A percentile compares a stretch with the other conserved stretches of the same genome.
phyloP scores from a whole-genome alignment of 2,113 vertebrate genomes.

The Podarcis raffonei region DNA sequence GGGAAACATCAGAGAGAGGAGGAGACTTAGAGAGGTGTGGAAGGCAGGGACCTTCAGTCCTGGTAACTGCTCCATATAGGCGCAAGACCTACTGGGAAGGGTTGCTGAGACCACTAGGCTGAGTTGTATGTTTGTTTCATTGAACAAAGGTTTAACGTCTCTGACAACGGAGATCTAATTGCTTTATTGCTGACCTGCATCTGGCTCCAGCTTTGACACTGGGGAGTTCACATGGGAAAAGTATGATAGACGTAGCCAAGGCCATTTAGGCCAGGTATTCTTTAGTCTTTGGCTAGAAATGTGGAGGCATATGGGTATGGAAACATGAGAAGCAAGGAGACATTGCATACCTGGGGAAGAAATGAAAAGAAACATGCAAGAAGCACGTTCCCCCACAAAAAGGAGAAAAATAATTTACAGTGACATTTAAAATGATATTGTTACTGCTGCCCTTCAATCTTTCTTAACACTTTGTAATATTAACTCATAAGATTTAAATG shows the following conservation, averaged over 20 bases:
- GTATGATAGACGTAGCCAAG: background rate
- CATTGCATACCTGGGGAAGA: background rate
- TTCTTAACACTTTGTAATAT: background rate
- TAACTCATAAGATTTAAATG: constrained; percentile 23
- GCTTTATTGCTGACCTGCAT: too few species aligned
- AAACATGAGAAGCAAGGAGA: background rate
- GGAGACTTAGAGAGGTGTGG: too few species aligned
- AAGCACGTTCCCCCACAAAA: background rate
- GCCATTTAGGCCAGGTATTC: background rate
- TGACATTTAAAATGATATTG: constrained; percentile 18
- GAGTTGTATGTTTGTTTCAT: too few species aligned
- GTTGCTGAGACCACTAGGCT: too few species aligned
- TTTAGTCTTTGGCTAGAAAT: background rate
- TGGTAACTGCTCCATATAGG: too few species aligned
- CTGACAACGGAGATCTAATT: too few species aligned
- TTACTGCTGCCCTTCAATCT: background rate
- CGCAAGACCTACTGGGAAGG: too few species aligned
- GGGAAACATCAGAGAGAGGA: too few species aligned
- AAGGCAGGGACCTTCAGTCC: too few species aligned
- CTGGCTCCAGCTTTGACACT: too few species aligned
- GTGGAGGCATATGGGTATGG: too few species aligned
- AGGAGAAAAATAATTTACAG: constrained; percentile 4
- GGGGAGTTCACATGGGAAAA: background rate
- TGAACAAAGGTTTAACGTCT: too few species aligned
- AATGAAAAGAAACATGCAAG: background rate